Conservation (phyloP, 2,797 vertebrate genomes). For the Urophycis tenuis region DNA sequence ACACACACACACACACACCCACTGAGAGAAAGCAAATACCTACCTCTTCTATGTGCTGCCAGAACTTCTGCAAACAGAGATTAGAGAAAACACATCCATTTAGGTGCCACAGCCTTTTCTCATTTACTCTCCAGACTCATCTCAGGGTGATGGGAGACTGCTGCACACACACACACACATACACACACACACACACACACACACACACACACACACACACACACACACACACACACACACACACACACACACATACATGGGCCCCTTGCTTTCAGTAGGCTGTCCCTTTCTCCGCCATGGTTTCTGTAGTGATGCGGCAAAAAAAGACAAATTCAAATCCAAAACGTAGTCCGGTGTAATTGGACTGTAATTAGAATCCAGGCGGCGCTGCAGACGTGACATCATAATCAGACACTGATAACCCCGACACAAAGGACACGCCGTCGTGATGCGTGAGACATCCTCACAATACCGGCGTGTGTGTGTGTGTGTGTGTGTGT, state of each 20-base stretch:
- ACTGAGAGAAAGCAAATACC: conserved; percentile 27
- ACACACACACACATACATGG: background rate
- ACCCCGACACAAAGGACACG: conserved; percentile 37
- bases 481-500: too few relatives aligned
- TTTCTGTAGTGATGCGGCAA: background rate
- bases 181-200: background rate
- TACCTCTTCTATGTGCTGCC: conserved; percentile 26
- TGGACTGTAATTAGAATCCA: conserved; percentile 44
- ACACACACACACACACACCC: conserved; percentile 14
- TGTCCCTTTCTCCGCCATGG: background rate
- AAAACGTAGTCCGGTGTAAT: conserved; percentile 39
- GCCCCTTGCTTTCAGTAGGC: background rate
- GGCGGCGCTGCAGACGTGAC: conserved; percentile 25
- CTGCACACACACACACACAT: background rate
- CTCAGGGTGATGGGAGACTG: conserved; percentile 18
- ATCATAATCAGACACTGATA: conserved; percentile 33
- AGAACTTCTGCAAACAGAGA: conserved; percentile 60
- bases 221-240: background rate
- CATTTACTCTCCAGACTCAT: conserved; percentile 40
- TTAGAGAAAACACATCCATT: conserved; percentile 61
- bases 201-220: background rate
- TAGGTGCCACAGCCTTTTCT: conserved; percentile 49
- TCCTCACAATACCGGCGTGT: background rate
- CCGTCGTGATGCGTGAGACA: conserved; percentile 7
- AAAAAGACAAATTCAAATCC: background rate